A percentile compares a stretch with the other conserved stretches of the same genome.
phyloP scores from a whole-genome alignment of 2,797 vertebrate genomes.

The Gorsachius magnificus region DNA sequence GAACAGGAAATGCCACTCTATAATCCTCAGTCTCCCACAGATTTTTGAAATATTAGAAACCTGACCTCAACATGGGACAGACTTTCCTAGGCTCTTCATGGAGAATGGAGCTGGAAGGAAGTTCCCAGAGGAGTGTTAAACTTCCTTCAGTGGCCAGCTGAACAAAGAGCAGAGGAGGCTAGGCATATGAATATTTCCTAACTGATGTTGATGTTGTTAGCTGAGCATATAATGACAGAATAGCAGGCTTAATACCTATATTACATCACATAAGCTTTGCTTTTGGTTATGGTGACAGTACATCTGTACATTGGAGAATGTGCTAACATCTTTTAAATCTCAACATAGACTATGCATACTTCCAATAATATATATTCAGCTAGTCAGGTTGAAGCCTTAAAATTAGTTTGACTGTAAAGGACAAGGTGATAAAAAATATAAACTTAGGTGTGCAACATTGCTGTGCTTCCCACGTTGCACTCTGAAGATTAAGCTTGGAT shows the following conservation, averaged over 20 bases:
- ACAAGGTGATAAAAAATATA: not conserved
- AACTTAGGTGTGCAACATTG: not conserved
- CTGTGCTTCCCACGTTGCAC: not conserved
- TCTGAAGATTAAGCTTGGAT: not conserved
- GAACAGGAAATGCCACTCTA: constrained; percentile 9
- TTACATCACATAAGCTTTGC: not conserved
- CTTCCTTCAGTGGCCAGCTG: not conserved
- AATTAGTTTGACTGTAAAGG: not conserved
- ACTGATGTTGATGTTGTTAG: not conserved
- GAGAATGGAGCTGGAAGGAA: not conserved
- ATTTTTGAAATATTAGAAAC: constrained; percentile 16
- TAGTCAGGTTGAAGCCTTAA: not conserved
- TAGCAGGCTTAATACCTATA: not conserved
- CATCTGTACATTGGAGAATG: not conserved
- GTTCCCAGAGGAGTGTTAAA: not conserved
- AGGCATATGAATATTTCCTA: not conserved
- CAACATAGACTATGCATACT: not conserved
- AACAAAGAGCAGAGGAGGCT: not conserved
- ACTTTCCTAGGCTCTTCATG: not conserved
- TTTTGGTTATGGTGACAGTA: not conserved
- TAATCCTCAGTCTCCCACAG: not conserved
- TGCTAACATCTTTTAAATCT: not conserved
- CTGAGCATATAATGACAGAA: not conserved
- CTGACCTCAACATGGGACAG: not conserved
- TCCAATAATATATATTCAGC: not conserved